Conservation (phyloP, 1,140 invertebrate genomes). For the Lerema accius region DNA sequence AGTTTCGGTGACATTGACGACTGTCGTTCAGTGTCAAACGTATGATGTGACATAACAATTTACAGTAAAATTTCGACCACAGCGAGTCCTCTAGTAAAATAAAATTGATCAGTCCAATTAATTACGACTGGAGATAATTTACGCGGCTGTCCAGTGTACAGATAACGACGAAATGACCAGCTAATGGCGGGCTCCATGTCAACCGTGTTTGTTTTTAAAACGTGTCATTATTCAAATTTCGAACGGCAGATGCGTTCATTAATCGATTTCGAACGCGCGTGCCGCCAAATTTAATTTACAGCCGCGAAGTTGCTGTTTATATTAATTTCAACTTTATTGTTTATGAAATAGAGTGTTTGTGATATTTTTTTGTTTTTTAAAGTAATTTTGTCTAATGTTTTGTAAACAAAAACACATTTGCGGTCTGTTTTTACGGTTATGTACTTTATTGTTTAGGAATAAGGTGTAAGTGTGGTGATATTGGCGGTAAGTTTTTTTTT, state of each 20-base stretch:
- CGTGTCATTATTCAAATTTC: constrained; percentile 79
- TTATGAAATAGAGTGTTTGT: background rate
- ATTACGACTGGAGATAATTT: constrained; percentile 62
- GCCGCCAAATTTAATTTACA: constrained; percentile 28
- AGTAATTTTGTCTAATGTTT: constrained; percentile 30
- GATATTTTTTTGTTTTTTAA: background rate
- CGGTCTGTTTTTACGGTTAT: background rate
- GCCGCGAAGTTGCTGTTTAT: constrained; percentile 4
- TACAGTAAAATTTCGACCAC: too few relatives aligned
- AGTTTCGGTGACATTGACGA: too few relatives aligned
- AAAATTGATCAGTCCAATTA: constrained; percentile 43
- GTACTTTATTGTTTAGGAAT: background rate
- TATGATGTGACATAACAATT: too few relatives aligned
- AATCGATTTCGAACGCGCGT: constrained; percentile 67
- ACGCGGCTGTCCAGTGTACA: constrained; percentile 58
- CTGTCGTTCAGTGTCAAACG: too few relatives aligned
- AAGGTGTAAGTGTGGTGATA: background rate
- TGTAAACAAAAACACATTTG: constrained; percentile 4
- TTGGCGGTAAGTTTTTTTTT: constrained; percentile 8
- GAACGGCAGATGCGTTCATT: constrained; percentile 76
- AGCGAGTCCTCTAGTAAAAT: too few relatives aligned
- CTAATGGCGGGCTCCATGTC: constrained; percentile 65
- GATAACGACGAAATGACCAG: constrained; percentile 58
- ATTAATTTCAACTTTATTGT: constrained; percentile 10
- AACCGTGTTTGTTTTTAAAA: constrained; percentile 75